Conservation (phyloP, 2,888 invertebrate species). For the Apodemia zela region DNA sequence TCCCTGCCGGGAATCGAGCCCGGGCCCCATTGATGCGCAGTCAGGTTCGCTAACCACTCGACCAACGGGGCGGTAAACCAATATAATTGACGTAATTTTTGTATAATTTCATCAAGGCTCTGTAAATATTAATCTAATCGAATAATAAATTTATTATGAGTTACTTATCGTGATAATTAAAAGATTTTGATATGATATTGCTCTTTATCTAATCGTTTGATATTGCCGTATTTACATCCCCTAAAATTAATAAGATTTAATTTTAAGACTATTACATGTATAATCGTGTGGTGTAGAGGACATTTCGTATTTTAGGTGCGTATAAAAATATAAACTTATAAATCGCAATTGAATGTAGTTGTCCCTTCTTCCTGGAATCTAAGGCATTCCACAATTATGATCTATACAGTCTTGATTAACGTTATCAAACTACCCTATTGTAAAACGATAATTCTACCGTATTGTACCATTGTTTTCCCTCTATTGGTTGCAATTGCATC, state of each 20-base stretch:
- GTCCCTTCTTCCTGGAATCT: too few species aligned
- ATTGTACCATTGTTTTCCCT: background rate
- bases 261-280: conserved; percentile 34
- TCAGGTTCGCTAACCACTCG: too few species aligned
- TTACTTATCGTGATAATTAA: background rate
- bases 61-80: too few species aligned
- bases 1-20: too few species aligned
- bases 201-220: conserved; percentile 3
- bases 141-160: conserved; percentile 1
- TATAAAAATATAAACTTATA: background rate
- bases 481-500: background rate
- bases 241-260: conserved; percentile 4
- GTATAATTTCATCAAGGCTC: background rate
- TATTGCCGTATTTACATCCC: conserved; percentile 5
- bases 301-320: conserved; percentile 35
- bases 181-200: conserved; percentile 4
- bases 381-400: too few species aligned
- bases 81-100: background rate
- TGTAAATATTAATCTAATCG: background rate
- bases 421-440: background rate
- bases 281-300: conserved; percentile 34
- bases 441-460: too few species aligned
- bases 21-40: too few species aligned
- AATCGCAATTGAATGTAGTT: too few species aligned
- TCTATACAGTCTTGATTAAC: background rate